phyloP scores from a whole-genome alignment of 2,888 invertebrate species.

The Anoplius nigerrimus region DNA sequence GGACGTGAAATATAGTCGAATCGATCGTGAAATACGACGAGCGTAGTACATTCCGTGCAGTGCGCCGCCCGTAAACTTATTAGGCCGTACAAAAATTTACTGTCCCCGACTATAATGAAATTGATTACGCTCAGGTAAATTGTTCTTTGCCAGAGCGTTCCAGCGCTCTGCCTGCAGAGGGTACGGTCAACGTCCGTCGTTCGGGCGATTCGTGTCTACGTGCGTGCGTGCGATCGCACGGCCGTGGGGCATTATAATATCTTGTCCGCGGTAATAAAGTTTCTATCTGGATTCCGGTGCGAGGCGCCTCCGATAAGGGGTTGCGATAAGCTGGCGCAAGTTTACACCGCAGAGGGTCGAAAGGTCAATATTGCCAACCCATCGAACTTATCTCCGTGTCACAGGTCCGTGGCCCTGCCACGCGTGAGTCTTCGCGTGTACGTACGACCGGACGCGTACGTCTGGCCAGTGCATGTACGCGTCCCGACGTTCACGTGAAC shows the following conservation, averaged over 20 bases:
- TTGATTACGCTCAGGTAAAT: too few species aligned
- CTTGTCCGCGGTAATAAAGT: conserved; percentile 37
- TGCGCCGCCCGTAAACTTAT: too few species aligned
- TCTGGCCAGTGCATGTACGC: too few species aligned
- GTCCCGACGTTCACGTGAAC: too few species aligned
- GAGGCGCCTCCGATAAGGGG: conserved; percentile 36
- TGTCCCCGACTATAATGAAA: too few species aligned
- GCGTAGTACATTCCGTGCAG: too few species aligned
- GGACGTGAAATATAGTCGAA: too few species aligned
- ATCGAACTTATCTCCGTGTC: conserved; percentile 54
- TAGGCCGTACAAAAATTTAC: too few species aligned
- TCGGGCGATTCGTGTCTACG: too few species aligned
- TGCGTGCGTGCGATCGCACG: conserved; percentile 9
- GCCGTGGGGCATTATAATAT: conserved; percentile 25
- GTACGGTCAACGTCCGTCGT: conserved; percentile 16
- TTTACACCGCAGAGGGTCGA: conserved; percentile 46
- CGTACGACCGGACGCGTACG: too few species aligned
- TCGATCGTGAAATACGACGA: too few species aligned
- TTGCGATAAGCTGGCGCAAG: conserved; percentile 40
- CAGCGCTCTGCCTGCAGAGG: neutral
- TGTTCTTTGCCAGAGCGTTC: too few species aligned
- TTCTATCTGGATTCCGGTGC: conserved; percentile 21
- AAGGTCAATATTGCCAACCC: conserved; percentile 58
- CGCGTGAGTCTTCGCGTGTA: neutral
- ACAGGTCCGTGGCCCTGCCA: conserved; percentile 44